Evolutionary conservation across 2,888 invertebrate genomes (phyloP).

Genomic region (Morpho deidamia): DNA sequence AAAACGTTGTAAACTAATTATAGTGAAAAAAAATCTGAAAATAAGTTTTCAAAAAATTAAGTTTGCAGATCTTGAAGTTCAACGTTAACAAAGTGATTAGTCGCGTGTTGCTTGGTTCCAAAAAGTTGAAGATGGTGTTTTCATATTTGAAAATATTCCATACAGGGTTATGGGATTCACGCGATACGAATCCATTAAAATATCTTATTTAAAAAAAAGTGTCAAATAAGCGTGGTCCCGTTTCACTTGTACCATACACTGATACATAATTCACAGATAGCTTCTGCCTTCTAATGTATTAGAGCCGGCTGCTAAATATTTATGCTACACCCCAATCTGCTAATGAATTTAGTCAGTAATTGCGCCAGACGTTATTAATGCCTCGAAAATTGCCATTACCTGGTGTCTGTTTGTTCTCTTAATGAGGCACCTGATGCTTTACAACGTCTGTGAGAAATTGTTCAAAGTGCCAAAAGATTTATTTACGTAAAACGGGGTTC

Average conservation of each 20-base stretch:
- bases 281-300: constrained; percentile 58
- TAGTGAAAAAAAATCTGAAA: too few species aligned
- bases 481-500: background rate
- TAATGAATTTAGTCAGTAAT: constrained; percentile 47
- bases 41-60: too few species aligned
- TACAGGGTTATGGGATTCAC: too few species aligned
- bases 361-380: constrained; percentile 25
- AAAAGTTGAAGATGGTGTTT: too few species aligned
- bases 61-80: too few species aligned
- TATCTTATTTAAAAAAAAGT: background rate
- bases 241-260: constrained; percentile 24
- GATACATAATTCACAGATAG: constrained; percentile 52
- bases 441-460: constrained; percentile 8
- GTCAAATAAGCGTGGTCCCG: background rate
- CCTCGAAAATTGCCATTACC: constrained; percentile 15
- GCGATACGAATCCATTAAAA: too few species aligned
- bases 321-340: constrained; percentile 51
- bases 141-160: too few species aligned
- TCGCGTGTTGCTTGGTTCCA: too few species aligned
- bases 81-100: too few species aligned
- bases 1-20: too few species aligned
- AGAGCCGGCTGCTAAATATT: constrained; percentile 56
- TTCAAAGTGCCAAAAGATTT: background rate
- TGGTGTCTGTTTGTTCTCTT: constrained; percentile 11
- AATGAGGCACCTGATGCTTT: constrained; percentile 9